Evolutionary conservation across 2,888 invertebrate genomes (phyloP).

Genomic region (Tethea ocularis): DNA sequence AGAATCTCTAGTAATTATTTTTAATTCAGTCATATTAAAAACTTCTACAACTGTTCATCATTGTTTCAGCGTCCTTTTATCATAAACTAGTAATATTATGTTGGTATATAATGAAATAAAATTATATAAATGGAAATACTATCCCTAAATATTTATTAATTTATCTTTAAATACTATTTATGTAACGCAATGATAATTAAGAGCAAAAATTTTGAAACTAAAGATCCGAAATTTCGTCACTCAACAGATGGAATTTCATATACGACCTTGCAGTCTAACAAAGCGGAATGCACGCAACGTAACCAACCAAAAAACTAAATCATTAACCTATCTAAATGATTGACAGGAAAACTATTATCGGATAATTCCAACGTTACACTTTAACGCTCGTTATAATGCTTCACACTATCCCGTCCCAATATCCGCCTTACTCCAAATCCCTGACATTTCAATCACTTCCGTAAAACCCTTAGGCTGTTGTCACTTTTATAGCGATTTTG

Average conservation of each 20-base stretch:
- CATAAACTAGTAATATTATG: too few relatives aligned
- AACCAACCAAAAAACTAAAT: not conserved
- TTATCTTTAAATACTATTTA: not conserved
- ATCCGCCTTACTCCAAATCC: conserved; percentile 56
- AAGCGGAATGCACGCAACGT: conserved; percentile 3
- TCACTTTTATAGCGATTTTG: conserved; percentile 20
- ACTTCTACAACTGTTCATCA: too few relatives aligned
- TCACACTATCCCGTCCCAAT: conserved; percentile 33
- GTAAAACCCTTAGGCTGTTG: conserved; percentile 48
- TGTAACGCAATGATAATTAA: not conserved
- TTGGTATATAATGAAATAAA: too few relatives aligned
- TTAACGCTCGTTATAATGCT: conserved; percentile 22
- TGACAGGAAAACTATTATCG: not conserved
- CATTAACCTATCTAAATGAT: not conserved
- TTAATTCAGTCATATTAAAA: too few relatives aligned
- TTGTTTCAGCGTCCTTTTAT: too few relatives aligned
- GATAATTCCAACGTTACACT: not conserved
- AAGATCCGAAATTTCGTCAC: not conserved
- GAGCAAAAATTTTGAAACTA: not conserved
- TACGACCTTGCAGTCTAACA: not conserved
- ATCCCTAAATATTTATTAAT: not conserved
- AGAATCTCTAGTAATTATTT: too few relatives aligned
- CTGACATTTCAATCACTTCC: conserved; percentile 73
- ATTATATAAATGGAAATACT: too few relatives aligned
- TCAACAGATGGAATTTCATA: not conserved